phyloP scores from a whole-genome alignment of 2,113 vertebrate species.

The rabbit (Oryctolagus cuniculus) region DNA sequence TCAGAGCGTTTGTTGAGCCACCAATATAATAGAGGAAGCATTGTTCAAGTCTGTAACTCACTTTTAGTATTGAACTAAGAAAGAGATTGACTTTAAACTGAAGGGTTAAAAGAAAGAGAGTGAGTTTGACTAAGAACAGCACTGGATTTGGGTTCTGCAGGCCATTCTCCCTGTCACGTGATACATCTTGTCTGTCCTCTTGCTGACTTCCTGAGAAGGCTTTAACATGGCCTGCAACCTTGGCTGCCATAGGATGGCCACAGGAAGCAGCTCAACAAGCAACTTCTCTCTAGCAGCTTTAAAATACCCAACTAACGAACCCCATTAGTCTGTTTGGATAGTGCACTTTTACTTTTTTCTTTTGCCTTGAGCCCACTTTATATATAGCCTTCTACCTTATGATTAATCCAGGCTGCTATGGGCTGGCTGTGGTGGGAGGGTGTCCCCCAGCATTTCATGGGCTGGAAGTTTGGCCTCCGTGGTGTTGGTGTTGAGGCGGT shows the following conservation, averaged over 20 bases:
- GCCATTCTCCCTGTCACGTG: background rate
- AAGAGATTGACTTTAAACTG: slow-evolving; percentile 52
- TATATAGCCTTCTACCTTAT: slow-evolving; percentile 15
- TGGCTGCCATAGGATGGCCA: background rate
- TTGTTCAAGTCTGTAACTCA: slow-evolving; percentile 51
- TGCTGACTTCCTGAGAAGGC: slow-evolving; percentile 27
- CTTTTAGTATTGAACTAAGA: slow-evolving; percentile 27
- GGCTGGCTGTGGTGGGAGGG: background rate
- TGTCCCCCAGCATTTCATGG: background rate
- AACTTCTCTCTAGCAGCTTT: slow-evolving; percentile 24
- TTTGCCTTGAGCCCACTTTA: background rate
- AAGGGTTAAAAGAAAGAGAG: background rate
- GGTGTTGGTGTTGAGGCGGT: background rate
- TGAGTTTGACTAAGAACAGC: slow-evolving; percentile 45
- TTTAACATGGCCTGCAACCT: background rate
- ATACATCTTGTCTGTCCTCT: background rate
- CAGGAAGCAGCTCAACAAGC: background rate
- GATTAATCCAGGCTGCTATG: background rate
- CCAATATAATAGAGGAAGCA: slow-evolving; percentile 36
- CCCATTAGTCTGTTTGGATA: background rate
- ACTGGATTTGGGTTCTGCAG: background rate
- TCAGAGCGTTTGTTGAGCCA: slow-evolving; percentile 2
- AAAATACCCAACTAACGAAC: slow-evolving; percentile 35
- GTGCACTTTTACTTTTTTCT: background rate
- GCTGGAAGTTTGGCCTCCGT: background rate